Conservation (phyloP, 2,888 invertebrate species). For the Lepidochitona cinerea region DNA sequence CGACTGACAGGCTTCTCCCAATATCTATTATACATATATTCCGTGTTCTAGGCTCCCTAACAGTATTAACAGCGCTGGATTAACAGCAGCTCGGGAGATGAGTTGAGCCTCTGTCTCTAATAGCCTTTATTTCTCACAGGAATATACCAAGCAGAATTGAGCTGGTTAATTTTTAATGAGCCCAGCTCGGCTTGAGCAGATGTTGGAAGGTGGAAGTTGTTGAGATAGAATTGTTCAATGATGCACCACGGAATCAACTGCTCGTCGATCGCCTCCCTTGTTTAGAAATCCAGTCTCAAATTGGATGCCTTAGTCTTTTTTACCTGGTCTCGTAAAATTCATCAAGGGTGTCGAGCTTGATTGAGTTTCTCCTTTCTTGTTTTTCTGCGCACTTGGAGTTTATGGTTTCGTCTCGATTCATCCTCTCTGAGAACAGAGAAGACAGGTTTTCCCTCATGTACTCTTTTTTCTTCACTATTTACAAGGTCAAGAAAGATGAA, state of each 20-base stretch:
- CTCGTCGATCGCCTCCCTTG: not conserved
- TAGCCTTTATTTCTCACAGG: constrained; percentile 2
- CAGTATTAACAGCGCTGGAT: not conserved
- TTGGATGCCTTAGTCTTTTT: not conserved
- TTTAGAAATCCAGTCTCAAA: not conserved
- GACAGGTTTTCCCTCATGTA: no score
- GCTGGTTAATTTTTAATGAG: constrained; percentile 6
- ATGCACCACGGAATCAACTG: no score
- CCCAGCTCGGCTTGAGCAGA: not conserved
- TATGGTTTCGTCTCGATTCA: no score
- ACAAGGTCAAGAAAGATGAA: no score
- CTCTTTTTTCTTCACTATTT: no score
- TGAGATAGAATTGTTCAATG: no score
- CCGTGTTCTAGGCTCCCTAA: not conserved
- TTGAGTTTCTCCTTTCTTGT: no score
- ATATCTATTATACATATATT: constrained; percentile 2
- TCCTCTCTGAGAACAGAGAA: no score
- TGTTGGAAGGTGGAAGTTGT: no score
- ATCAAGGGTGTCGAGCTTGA: constrained; percentile 12
- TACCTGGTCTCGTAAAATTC: not conserved
- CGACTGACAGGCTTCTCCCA: not conserved
- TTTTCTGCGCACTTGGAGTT: no score
- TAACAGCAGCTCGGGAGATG: not conserved
- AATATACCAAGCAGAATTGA: constrained; percentile 1
- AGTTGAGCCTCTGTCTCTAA: not conserved